phyloP scores from a whole-genome alignment of 2,888 invertebrate genomes.

The Onthophagus sagittarius region DNA sequence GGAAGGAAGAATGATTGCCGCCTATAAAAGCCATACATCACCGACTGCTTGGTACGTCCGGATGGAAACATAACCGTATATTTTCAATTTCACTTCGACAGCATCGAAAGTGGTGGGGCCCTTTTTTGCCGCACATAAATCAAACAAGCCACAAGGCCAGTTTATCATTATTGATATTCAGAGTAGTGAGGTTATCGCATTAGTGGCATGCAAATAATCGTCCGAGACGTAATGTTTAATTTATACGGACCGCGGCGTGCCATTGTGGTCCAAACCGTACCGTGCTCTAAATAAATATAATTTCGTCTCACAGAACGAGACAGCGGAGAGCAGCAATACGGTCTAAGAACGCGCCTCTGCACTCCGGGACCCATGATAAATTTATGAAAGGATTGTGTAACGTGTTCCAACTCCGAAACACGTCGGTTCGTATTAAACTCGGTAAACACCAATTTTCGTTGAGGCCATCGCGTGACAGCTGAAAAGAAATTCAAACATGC shows the following conservation, averaged over 20 bases:
- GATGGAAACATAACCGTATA: conserved; percentile 11
- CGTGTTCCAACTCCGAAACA: background rate
- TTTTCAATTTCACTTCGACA: conserved; percentile 9
- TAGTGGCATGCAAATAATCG: background rate
- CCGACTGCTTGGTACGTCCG: conserved; percentile 2
- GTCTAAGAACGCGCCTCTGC: background rate
- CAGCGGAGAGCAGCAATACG: background rate
- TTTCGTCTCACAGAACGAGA: background rate
- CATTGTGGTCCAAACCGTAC: background rate
- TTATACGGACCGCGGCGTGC: background rate
- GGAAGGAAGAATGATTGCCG: conserved; percentile 9
- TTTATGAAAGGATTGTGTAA: background rate
- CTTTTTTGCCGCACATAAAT: background rate
- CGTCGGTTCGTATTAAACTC: background rate
- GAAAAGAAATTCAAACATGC: background rate
- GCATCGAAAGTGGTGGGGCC: background rate
- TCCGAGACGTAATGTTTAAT: background rate
- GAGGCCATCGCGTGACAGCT: background rate
- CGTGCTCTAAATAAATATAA: background rate
- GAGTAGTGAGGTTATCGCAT: background rate
- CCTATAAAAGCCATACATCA: conserved; percentile 10
- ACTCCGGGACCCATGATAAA: background rate
- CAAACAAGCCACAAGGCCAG: background rate
- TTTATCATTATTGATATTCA: background rate
- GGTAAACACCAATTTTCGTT: background rate